Base-by-base conservation (phyloP, 2,888 invertebrate species). In the Thera obeliscata region DNA sequence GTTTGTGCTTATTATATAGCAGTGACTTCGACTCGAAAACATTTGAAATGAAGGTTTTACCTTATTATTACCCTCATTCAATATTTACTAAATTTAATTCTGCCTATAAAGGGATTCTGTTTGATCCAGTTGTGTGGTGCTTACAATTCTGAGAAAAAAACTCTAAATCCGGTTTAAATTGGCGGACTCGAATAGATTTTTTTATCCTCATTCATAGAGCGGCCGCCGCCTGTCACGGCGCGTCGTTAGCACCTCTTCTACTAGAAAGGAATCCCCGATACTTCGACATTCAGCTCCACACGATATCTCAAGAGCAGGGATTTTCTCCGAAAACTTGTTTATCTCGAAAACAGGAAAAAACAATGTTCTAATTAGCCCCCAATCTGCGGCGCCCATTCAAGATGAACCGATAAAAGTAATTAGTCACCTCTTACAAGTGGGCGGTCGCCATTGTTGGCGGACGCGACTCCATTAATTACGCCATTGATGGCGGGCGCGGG, bases 371-470 rank as follows among this genome's bases (percentile, higher is more conserved):
- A 71, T 73, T 67, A 73, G 69, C 58, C 56, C 61, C 33, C 56
- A 50, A 67, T 66, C 62, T 54, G 46, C 43, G n/a, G 49, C 50
- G 36, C 43, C 66, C 57, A 41, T 64, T 58, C 7, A 41, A 43
- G 62, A 67, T 66, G 63, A 61, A 65, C 65, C 54, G 73, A 73
- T 67, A 68, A 55, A 64, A 65, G 63, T 71, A 73, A 73, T 71
- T 71, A 71, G 69, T 69, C 71, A 69, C 67, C 69, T 69, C 64
- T 67, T 67, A 67, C 61, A 62, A 64, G 65, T 50, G 50, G 61
- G 38, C 54, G 43, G 22, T n/a, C 3, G 12, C 61, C 55, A 33
- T 49, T 56, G 46, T 56, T 60, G 56, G 36, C 58, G 22, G 67
- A 43, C 54, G 43, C 56, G 46, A 48, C 12, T 73, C 67, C 73